Base-by-base conservation (phyloP, 2,888 invertebrate genomes). In the Reticulitermes lucifugus region DNA sequence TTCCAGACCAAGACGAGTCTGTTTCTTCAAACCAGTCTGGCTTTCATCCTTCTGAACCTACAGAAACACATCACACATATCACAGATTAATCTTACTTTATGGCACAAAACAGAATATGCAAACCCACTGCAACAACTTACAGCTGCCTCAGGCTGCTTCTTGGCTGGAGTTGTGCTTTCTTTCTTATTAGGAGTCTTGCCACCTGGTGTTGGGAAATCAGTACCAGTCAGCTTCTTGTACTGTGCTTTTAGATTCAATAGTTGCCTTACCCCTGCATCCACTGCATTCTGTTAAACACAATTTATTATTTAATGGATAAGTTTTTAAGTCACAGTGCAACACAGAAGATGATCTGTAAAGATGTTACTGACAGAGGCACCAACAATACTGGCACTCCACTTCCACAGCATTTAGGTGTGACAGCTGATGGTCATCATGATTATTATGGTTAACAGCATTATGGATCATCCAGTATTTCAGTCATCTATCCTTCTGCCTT, bases 1-100 rank as follows among this genome's bases (percentile, higher is more conserved):
- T 91, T 99, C 99, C 41, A 99, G 91, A 3, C 99, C 99, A 12
- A 99, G 92, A 83, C 98, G 93, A 0, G 99, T 98, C 89, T 98
- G 95, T 89, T 99, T 99, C 92, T 99, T 98, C 0, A 91, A 91
- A 0, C 92, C 93, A 0, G 65, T 55, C 9, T 51, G 65, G 18
- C 84, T 84, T 35, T 80, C 79, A 21, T 80, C 80, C n/a, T 84
- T 84, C 14, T 18, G 29, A 22, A 43, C 43, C 81, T 81, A 25
- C n/a, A 43, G 25, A 65, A 65, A 10, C 25, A 65, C 25, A 65
- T 25, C 65, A 65, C 7, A 25, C n/a, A 65, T 18, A 55, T 55
- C 55, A 55, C 14, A 55, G 1, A 18, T 2, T 55, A 18, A 12
- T 55, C 55, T 55, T 5, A 14, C 55, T 35, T 55, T 51, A 51